phyloP scores from a whole-genome alignment of 2,888 invertebrate genomes.

The Dasypogon diadema region DNA sequence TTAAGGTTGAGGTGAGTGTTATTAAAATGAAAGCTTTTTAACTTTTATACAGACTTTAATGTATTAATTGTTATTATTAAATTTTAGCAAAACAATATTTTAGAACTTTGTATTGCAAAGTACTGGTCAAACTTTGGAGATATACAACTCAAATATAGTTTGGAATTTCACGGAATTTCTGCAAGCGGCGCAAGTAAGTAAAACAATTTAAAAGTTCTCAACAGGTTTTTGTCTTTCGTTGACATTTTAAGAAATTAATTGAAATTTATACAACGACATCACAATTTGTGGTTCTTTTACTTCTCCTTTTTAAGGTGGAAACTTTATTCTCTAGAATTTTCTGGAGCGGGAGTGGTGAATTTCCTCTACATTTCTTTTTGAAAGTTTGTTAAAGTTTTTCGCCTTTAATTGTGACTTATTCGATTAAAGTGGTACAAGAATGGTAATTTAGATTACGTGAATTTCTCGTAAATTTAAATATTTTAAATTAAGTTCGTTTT shows the following conservation, averaged over 20 bases:
- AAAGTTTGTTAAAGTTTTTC: not conserved
- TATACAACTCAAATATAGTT: conserved; percentile 77
- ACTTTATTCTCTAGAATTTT: no score
- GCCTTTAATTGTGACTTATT: not conserved
- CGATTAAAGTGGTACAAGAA: not conserved
- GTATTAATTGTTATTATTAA: conserved; percentile 48
- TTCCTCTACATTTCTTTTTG: not conserved
- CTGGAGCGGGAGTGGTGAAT: no score
- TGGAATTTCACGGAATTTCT: conserved; percentile 86
- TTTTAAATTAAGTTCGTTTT: not conserved
- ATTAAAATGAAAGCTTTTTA: not conserved
- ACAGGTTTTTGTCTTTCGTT: conserved; percentile 25
- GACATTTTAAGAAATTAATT: not conserved
- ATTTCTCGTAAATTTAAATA: not conserved
- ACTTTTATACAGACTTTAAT: conserved; percentile 3
- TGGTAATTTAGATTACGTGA: no score
- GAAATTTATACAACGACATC: no score
- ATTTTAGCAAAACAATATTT: conserved; percentile 77
- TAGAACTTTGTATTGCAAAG: conserved; percentile 92
- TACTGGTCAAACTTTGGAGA: conserved; percentile 95
- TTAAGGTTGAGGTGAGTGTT: conserved; percentile 78
- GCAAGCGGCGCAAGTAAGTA: conserved; percentile 72
- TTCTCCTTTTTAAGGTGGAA: no score
- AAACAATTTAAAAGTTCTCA: conserved; percentile 34
- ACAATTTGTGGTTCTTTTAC: no score